phyloP scores from a whole-genome alignment of 2,888 invertebrate species.

The Ichneumoninae sp. region DNA sequence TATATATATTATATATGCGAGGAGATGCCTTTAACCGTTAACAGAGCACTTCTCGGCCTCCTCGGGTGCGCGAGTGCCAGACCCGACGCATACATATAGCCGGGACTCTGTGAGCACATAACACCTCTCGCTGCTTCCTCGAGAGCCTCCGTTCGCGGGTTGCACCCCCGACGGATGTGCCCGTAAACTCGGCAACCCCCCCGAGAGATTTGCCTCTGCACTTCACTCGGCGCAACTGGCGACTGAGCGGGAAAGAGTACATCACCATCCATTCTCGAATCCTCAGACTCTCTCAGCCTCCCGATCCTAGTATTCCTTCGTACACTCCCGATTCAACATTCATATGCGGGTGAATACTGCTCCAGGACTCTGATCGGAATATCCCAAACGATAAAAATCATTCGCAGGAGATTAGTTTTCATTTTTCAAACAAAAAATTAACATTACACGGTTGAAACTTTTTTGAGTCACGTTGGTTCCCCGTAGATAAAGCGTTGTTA shows the following conservation, averaged over 20 bases:
- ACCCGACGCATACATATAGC: slow-evolving; percentile 28
- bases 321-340: slow-evolving; percentile 56
- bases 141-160: slow-evolving; percentile 40
- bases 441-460: neutral
- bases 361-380: slow-evolving; percentile 24
- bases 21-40: slow-evolving; percentile 38
- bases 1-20: neutral
- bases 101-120: slow-evolving; percentile 19
- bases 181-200: slow-evolving; percentile 67
- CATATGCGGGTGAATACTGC: slow-evolving; percentile 42
- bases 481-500: too few species aligned
- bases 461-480: too few species aligned
- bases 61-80: slow-evolving; percentile 39
- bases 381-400: slow-evolving; percentile 50
- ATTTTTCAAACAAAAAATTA: slow-evolving; percentile 12
- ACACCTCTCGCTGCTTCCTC: slow-evolving; percentile 33
- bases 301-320: slow-evolving; percentile 43
- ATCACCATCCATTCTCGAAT: slow-evolving; percentile 59
- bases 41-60: slow-evolving; percentile 43
- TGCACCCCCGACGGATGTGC: slow-evolving; percentile 57
- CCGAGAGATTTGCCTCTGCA: slow-evolving; percentile 64
- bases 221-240: slow-evolving; percentile 42
- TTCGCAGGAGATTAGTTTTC: slow-evolving; percentile 44
- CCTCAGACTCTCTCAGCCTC: slow-evolving; percentile 54
- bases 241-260: slow-evolving; percentile 30